Base-by-base conservation (phyloP, 2,113 vertebrate species). In the Cinclus mexicanus region DNA sequence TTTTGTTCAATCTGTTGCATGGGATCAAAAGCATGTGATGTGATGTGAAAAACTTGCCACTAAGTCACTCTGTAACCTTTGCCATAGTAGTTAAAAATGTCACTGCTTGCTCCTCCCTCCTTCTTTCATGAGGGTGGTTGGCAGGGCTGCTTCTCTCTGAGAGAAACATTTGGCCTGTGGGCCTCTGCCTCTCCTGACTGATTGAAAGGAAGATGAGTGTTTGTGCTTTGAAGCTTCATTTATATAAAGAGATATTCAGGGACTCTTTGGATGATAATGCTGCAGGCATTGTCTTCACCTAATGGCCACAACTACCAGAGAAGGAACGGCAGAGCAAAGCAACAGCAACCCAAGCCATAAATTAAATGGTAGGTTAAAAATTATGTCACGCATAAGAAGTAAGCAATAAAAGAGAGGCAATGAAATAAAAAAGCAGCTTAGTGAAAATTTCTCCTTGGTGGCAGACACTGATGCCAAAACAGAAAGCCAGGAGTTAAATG, bases 121-220 rank as follows among this genome's bases (percentile, higher is more conserved):
- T 12, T 56, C 5, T 4, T 20, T 63, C 44, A 5, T 2, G 1
- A 39, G 7, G 52, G 31, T 3, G 1, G 35, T 20, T 23, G 26
- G 28, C 22, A n/a, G 72, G 46, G 47, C 13, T 29, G 68, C 42
- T 24, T 71, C 41, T 78, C 18, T 2, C 31, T 33, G 12, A 4
- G 22, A 17, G 15, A 28, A 85, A 56, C 19, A 59, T 21, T n/a
- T 28, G 22, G 31, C 37, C 56, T 46, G 20, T 5, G 18, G 17
- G 60, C 50, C 15, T 44, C 53, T 10, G 71, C 19, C 50, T 81
- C 20, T n/a, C 21, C 60, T 0, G 2, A 4, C 10, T 47, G 55
- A 26, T 72, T 52, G 26, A 28, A 89, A 31, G 64, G 78, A 75
- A 46, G 44, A 39, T 31, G 20, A 50, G 1, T 4, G 11, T 59